Evolutionary conservation across 2,797 vertebrate species (phyloP).

Genomic region (Lerista edwardsae): DNA sequence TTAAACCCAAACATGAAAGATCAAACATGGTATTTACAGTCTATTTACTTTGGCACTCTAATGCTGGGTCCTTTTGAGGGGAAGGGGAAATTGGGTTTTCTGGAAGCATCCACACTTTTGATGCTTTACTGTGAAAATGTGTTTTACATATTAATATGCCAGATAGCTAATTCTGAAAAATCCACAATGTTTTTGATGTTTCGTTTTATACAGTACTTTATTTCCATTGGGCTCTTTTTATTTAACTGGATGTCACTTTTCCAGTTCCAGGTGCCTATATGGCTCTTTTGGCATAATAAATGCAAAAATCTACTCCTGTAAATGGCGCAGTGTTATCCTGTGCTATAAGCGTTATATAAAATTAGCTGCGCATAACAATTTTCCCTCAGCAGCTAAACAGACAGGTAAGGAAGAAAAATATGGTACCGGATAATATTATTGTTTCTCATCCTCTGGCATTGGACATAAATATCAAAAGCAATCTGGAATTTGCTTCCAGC

Average conservation of each 20-base stretch:
- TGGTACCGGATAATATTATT: background rate
- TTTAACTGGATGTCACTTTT: no score
- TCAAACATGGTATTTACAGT: no score
- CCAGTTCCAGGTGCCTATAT: background rate
- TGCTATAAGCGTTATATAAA: conserved; percentile 13
- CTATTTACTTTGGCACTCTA: no score
- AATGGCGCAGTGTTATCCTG: background rate
- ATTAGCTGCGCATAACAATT: conserved; percentile 32
- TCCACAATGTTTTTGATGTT: background rate
- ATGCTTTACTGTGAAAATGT: conserved; percentile 35
- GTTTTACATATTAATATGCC: fast-evolving
- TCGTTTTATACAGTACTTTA: background rate
- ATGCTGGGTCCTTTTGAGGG: no score
- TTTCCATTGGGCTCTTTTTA: no score
- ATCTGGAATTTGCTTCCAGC: background rate
- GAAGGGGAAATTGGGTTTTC: conserved; percentile 15
- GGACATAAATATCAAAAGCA: background rate
- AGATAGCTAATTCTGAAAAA: background rate
- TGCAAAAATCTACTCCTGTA: conserved; percentile 17
- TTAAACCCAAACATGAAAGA: no score
- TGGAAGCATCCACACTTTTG: conserved; percentile 47
- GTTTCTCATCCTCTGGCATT: background rate
- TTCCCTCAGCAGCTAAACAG: conserved; percentile 13
- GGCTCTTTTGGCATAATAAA: background rate
- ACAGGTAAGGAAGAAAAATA: background rate